Percentiles rank a stretch among this genome's conserved stretches.
phyloP scores from a whole-genome alignment of 2,888 invertebrate genomes.

The Epinotia bilunana region DNA sequence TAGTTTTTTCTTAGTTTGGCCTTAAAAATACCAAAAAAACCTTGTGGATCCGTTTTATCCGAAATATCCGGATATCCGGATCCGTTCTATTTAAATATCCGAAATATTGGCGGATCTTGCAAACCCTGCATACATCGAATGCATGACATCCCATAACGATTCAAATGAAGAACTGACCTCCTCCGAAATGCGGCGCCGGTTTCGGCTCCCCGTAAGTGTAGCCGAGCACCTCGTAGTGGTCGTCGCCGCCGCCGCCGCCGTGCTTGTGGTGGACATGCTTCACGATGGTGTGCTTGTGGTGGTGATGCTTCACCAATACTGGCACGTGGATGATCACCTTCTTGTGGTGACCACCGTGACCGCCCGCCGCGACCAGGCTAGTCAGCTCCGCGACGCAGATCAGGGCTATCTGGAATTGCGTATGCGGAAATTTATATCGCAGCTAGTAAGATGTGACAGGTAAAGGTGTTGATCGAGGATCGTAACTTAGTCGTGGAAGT shows the following conservation, averaged over 20 bases:
- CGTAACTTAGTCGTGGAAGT: no score
- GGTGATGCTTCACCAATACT: slow-evolving; percentile 89
- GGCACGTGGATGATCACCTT: slow-evolving; percentile 92
- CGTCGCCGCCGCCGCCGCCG: slow-evolving; percentile 82
- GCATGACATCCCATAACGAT: no score
- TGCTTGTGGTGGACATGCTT: slow-evolving; percentile 88
- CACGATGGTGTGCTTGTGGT: slow-evolving; percentile 91
- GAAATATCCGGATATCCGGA: no score
- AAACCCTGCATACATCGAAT: no score
- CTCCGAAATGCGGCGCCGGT: slow-evolving; percentile 76
- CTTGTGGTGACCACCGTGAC: slow-evolving; percentile 85
- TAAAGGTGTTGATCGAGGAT: no score
- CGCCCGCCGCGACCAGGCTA: slow-evolving; percentile 71
- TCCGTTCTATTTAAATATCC: no score
- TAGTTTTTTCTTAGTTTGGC: no score
- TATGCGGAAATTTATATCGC: no score
- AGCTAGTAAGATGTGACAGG: no score
- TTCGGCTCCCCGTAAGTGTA: slow-evolving; percentile 87
- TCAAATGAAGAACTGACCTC: slow-evolving; percentile 58
- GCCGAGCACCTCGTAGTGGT: slow-evolving; percentile 88
- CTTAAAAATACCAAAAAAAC: no score
- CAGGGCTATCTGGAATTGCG: slow-evolving; percentile 66
- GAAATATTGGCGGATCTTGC: no score
- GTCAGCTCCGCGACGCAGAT: slow-evolving; percentile 71
- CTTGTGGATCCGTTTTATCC: no score